Conservation (phyloP, 1,140 invertebrate species). For the Diplogasteroides magnus region DNA sequence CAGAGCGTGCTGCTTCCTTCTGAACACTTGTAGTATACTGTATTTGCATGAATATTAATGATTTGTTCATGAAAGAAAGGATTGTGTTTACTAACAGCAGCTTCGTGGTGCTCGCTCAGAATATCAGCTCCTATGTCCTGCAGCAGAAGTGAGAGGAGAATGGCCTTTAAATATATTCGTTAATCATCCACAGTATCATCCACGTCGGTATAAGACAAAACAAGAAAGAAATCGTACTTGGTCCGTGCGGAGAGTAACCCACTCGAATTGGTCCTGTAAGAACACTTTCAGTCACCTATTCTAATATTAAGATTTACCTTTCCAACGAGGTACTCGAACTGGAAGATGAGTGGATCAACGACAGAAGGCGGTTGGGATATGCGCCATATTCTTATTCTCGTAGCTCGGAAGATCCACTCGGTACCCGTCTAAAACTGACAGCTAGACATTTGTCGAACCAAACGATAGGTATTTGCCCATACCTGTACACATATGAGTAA, state of each 20-base stretch:
- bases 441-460: neutral
- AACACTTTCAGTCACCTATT: no score
- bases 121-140: conserved; percentile 30
- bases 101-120: conserved; percentile 24
- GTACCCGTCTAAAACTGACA: neutral
- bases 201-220: no score
- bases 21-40: no score
- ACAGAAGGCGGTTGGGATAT: neutral
- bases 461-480: neutral
- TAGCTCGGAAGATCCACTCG: conserved; percentile 19
- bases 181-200: neutral
- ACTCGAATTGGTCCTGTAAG: conserved; percentile 31
- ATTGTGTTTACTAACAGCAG: conserved; percentile 17
- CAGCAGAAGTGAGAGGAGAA: conserved; percentile 29
- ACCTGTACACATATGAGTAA: neutral
- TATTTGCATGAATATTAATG: no score
- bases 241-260: conserved; percentile 28
- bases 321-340: conserved; percentile 31
- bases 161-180: conserved; percentile 10
- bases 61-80: no score
- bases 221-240: conserved; percentile 16
- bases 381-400: conserved; percentile 23
- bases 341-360: conserved; percentile 23
- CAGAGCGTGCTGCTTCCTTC: neutral
- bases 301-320: no score